phyloP scores from a whole-genome alignment of 2,797 vertebrate genomes.

The Malurus leucopterus region DNA sequence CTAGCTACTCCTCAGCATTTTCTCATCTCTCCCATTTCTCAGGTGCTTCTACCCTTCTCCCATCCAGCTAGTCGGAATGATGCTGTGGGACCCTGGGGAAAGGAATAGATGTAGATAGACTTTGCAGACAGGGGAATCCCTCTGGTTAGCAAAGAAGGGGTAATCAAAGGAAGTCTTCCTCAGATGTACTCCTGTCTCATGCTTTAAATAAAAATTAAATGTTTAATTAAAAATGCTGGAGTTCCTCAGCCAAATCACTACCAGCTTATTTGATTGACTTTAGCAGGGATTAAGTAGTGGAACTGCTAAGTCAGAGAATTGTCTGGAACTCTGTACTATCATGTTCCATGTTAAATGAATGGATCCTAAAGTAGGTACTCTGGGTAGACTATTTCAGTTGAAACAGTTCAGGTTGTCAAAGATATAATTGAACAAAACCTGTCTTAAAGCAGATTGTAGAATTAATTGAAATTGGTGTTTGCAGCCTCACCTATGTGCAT shows the following conservation, averaged over 20 bases:
- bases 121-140: neutral
- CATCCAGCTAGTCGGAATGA: neutral
- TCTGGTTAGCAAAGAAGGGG: neutral
- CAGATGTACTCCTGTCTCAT: neutral
- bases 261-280: neutral
- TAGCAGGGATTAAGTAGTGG: neutral
- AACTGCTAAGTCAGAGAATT: neutral
- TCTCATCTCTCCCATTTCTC: neutral
- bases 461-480: neutral
- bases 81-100: neutral
- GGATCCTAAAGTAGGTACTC: neutral
- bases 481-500: neutral
- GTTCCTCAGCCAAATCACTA: neutral
- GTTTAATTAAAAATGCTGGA: neutral
- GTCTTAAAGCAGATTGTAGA: neutral
- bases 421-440: neutral
- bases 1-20: neutral
- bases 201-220: neutral
- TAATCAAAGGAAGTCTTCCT: neutral
- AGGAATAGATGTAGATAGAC: neutral
- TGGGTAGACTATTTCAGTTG: neutral
- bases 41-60: neutral
- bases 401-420: neutral
- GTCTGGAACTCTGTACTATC: neutral
- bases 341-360: neutral